phyloP scores from a whole-genome alignment of 2,888 invertebrate species.

The Cheilosia pagana region DNA sequence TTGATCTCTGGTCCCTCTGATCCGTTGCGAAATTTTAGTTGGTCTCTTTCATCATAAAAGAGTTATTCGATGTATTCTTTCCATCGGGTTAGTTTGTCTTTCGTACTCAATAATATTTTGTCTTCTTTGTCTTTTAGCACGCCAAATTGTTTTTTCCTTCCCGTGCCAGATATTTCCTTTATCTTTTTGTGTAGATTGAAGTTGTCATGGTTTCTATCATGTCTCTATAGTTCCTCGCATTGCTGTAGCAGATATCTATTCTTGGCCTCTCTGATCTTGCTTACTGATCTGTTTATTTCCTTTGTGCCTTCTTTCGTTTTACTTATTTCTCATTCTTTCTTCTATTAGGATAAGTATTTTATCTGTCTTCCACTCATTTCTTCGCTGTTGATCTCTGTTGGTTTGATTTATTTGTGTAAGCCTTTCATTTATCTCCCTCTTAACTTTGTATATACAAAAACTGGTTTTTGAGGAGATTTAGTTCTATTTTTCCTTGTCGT shows the following conservation, averaged over 20 bases:
- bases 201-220: slow-evolving; percentile 10
- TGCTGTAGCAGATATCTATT: slow-evolving; percentile 12
- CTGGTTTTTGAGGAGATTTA: slow-evolving; percentile 3
- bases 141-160: no score
- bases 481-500: not conserved
- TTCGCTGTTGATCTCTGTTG: slow-evolving; percentile 7
- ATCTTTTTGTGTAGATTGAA: slow-evolving; percentile 12
- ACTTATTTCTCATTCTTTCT: slow-evolving; percentile 5
- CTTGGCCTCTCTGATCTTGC: slow-evolving; percentile 9
- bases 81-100: not conserved
- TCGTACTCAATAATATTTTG: no score
- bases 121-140: no score
- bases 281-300: slow-evolving; percentile 13
- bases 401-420: not conserved
- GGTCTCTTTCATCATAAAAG: slow-evolving; percentile 12
- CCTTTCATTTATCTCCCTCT: no score
- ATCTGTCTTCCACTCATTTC: slow-evolving; percentile 15
- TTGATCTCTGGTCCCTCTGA: slow-evolving; percentile 7
- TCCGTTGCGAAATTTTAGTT: not conserved
- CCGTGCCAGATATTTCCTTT: no score
- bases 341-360: slow-evolving; percentile 16
- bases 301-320: slow-evolving; percentile 5
- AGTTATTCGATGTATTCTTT: slow-evolving; percentile 29
- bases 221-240: slow-evolving; percentile 6
- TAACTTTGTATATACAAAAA: not conserved